Evolutionary conservation across 2,113 vertebrate genomes (phyloP), one percentile per base, ranked within the genome.

Genomic region (Xiphophorus hellerii): DNA sequence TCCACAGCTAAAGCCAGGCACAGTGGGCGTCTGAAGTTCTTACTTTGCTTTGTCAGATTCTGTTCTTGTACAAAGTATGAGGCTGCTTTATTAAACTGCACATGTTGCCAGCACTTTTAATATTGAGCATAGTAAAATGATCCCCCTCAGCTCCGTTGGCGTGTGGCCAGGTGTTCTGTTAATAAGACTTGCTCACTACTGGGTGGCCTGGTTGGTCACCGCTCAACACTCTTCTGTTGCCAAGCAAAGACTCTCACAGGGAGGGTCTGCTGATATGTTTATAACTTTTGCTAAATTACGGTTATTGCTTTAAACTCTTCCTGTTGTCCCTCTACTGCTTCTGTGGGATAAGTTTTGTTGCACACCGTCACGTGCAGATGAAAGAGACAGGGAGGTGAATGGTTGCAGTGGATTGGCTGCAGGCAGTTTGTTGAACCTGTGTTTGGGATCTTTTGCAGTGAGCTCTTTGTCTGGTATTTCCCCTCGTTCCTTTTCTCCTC

Each of bases 171-270:
- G 62, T 77, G 62, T 75, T 75, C 73, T 74, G 69, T 69, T 90
- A 82, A 84, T 86, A 82, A 80, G 71, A 76, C 77, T 87, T 73
- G 66, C 25, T 88, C 89, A 90, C 88, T 91, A 83, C 89, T 91
- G 91, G 91, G 89, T 92, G 91, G 91, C 89, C 91, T 90, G 83
- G 79, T 79, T 83, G 74, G 87, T 88, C 71, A 77, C 84, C 73
- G 35, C 84, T 84, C 84, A 87, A 87, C 25, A 12, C 69, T 76
- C 30, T 20, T 54, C 39, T 81, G 75, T 68, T 90, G 88, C 84
- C 86, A 88, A 87, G 78, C 63, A 79, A 66, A 80, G 64, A 75
- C 78, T 80, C 35, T 73, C 65, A 0, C 13, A 69, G 66, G 61
- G 74, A 66, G 65, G 62, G 77, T 82, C 39, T 35, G 42, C n/a